phyloP scores from a whole-genome alignment of 2,797 vertebrate species.

The Nannoperca obscura region DNA sequence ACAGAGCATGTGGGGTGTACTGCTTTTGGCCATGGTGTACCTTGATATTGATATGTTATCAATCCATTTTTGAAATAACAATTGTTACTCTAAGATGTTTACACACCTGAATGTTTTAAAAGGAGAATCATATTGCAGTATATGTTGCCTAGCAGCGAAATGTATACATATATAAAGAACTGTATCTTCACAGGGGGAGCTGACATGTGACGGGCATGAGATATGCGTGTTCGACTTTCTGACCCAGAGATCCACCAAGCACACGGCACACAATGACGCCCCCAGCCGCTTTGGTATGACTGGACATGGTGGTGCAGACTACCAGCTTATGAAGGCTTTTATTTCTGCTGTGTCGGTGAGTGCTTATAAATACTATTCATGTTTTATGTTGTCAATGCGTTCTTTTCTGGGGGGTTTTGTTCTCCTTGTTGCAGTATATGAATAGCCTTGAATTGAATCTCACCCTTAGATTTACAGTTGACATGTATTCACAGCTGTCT shows the following conservation, averaged over 20 bases:
- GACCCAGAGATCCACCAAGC: conserved; percentile 71
- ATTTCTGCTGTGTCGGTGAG: conserved; percentile 88
- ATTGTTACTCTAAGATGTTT: neutral
- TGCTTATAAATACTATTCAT: conserved; percentile 13
- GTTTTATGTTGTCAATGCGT: neutral
- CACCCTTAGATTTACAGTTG: neutral
- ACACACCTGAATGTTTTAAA: neutral
- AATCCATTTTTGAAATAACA: neutral
- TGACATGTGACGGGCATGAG: conserved; percentile 75
- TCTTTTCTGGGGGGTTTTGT: too few species aligned
- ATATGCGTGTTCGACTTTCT: conserved; percentile 87
- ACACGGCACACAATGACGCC: conserved; percentile 42
- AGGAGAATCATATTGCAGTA: neutral
- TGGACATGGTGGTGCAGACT: conserved; percentile 86
- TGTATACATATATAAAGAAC: neutral
- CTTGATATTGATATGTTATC: neutral
- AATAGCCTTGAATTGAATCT: neutral
- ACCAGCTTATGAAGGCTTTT: conserved; percentile 85
- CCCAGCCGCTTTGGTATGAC: conserved; percentile 52
- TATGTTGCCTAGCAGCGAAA: neutral
- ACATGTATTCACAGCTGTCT: neutral
- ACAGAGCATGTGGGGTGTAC: neutral
- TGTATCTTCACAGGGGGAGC: conserved; percentile 84
- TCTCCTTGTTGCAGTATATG: neutral
- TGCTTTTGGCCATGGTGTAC: neutral